phyloP scores from a whole-genome alignment of 2,113 vertebrate species.

The Camelus dromedarius region DNA sequence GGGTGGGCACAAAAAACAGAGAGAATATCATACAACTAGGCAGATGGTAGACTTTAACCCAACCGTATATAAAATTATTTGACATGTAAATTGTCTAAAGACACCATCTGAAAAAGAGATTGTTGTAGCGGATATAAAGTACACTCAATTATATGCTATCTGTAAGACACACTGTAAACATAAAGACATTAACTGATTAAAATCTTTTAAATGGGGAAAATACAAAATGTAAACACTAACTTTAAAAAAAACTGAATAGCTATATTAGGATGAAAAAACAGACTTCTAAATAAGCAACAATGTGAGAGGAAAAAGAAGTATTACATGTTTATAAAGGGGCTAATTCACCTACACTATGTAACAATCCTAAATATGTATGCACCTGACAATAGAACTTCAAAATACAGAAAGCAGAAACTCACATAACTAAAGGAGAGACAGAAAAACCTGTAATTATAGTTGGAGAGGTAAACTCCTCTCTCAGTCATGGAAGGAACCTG shows the following conservation, averaged over 20 bases:
- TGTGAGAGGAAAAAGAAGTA: fast-evolving
- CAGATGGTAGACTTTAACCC: too few relatives aligned
- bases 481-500: too few relatives aligned
- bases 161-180: neutral
- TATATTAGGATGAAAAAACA: neutral
- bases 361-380: too few relatives aligned
- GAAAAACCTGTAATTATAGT: neutral
- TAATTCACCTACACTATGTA: neutral
- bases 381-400: neutral
- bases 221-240: neutral
- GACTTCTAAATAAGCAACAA: neutral
- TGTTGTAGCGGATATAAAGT: fast-evolving
- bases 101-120: neutral
- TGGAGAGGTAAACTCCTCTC: neutral
- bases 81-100: neutral
- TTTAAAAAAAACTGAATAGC: neutral
- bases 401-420: neutral
- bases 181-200: neutral
- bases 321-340: neutral
- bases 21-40: neutral
- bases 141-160: neutral
- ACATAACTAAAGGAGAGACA: neutral
- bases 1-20: too few relatives aligned
- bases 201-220: neutral
- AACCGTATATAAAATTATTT: neutral